phyloP scores from a whole-genome alignment of 2,797 vertebrate species.

The Cuniculus paca region DNA sequence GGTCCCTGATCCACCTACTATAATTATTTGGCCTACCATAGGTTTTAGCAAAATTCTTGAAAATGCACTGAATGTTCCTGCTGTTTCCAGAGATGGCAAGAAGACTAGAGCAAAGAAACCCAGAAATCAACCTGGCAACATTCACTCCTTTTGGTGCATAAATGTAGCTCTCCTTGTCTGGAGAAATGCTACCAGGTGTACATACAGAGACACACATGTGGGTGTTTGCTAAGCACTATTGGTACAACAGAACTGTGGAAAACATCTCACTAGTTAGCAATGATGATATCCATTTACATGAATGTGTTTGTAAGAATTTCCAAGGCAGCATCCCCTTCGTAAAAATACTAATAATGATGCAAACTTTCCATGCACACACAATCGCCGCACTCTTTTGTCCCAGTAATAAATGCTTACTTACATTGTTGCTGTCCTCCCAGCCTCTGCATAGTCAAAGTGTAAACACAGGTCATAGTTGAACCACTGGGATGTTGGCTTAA shows the following conservation, averaged over 20 bases:
- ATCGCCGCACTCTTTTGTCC: background rate
- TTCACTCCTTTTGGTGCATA: background rate
- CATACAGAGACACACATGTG: fast-evolving
- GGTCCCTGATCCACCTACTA: too few species aligned
- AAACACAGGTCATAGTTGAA: too few species aligned
- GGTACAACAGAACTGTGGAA: background rate
- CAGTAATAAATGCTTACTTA: background rate
- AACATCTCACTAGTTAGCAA: background rate
- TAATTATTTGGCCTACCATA: background rate
- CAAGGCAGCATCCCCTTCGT: background rate
- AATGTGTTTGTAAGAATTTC: background rate
- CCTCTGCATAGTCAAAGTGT: background rate
- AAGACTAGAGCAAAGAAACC: background rate
- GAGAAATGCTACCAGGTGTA: background rate
- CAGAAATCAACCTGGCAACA: background rate
- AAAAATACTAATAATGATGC: background rate
- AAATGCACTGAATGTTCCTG: background rate
- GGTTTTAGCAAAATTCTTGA: background rate
- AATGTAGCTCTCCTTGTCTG: background rate
- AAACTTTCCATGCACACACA: background rate
- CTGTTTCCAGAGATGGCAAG: background rate
- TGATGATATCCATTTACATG: background rate
- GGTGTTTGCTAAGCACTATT: background rate
- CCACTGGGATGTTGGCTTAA: background rate
- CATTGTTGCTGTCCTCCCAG: background rate